Conservation (phyloP, 2,888 invertebrate species). For the Cephus rjabovi region DNA sequence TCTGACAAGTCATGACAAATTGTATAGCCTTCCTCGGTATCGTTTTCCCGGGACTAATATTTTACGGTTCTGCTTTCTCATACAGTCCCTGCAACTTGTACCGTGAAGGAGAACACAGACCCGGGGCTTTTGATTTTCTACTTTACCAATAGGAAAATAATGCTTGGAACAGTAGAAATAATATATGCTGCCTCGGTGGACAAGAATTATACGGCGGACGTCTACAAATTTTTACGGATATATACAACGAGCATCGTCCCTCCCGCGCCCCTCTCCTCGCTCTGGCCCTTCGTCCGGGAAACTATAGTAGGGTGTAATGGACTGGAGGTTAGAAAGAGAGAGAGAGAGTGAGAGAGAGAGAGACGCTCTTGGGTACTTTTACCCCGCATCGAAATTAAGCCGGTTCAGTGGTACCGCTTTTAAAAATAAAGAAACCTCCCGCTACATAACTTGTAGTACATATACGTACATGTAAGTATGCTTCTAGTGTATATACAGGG, state of each 20-base stretch:
- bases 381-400: constrained; percentile 20
- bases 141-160: background rate
- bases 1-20: constrained; percentile 50
- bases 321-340: background rate
- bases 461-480: background rate
- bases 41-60: background rate
- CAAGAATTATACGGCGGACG: background rate
- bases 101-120: background rate
- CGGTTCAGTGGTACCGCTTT: constrained; percentile 16
- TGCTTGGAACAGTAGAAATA: background rate
- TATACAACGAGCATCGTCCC: background rate
- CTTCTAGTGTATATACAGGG: background rate
- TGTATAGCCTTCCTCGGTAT: constrained; percentile 28
- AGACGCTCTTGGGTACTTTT: constrained; percentile 17
- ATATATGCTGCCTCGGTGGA: background rate
- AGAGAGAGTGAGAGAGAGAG: background rate
- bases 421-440: background rate
- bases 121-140: background rate
- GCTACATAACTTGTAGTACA: background rate
- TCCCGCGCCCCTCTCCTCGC: background rate
- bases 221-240: background rate
- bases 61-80: background rate
- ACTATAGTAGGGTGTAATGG: constrained; percentile 12
- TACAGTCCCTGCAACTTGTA: background rate
- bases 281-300: constrained; percentile 2